Evolutionary conservation across 2,888 invertebrate species (phyloP).

Genomic region (Chymomyza fuscimana): DNA sequence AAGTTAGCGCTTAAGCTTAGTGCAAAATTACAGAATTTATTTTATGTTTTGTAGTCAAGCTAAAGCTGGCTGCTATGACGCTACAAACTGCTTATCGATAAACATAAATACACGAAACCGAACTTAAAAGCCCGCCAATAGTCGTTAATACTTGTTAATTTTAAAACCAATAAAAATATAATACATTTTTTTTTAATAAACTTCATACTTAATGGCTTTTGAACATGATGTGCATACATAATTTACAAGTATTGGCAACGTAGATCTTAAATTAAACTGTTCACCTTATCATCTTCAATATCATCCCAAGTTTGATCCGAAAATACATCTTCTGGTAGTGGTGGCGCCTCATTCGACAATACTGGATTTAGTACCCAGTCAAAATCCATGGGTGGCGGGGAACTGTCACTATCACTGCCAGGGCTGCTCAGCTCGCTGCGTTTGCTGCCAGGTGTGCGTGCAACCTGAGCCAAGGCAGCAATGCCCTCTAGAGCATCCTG

Average conservation of each 20-base stretch:
- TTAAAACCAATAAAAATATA: no score
- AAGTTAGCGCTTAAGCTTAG: no score
- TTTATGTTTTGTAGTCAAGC: neutral
- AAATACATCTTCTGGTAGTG: conserved; percentile 62
- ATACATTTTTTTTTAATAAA: no score
- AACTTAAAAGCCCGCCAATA: no score
- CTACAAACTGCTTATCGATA: neutral
- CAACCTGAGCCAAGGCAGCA: conserved; percentile 71
- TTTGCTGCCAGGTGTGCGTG: conserved; percentile 37
- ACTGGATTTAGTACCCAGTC: conserved; percentile 73
- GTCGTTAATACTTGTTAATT: no score
- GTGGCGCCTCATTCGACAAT: conserved; percentile 75
- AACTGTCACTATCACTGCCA: conserved; percentile 40
- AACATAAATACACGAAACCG: neutral
- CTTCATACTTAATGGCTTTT: no score
- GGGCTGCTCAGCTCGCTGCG: conserved; percentile 17
- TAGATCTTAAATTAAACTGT: no score
- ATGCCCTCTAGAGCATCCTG: conserved; percentile 76
- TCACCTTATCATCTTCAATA: conserved; percentile 79
- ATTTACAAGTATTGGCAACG: no score
- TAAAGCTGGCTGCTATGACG: neutral
- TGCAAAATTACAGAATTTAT: no score
- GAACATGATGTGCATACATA: no score
- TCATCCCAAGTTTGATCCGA: conserved; percentile 79
- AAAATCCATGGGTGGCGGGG: conserved; percentile 61